A percentile compares a stretch with the other conserved stretches of the same genome.
Conservation (phyloP, 2,113 vertebrate species). For the Lepus timidus region DNA sequence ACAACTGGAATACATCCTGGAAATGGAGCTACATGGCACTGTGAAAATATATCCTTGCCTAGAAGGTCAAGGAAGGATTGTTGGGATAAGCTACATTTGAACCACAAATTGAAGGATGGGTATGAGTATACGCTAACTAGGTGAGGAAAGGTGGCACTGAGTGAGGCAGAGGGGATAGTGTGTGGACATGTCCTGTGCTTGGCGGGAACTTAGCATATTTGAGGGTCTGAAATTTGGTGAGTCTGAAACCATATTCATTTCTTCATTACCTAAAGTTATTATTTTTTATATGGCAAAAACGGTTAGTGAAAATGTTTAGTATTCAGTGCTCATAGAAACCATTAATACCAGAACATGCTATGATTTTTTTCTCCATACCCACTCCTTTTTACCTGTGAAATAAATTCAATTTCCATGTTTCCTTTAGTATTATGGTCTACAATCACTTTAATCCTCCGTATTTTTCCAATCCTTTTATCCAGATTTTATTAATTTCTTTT, state of each 20-base stretch:
- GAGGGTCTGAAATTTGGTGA: background rate
- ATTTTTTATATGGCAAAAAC: constrained; percentile 1
- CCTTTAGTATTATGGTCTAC: background rate
- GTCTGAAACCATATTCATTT: background rate
- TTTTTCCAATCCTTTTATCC: background rate
- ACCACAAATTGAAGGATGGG: background rate
- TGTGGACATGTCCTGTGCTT: background rate
- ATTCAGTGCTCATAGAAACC: background rate
- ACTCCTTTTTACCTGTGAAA: background rate
- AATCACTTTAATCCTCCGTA: background rate
- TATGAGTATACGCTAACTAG: background rate
- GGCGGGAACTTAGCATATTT: background rate
- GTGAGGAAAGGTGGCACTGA: background rate
- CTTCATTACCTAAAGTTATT: background rate
- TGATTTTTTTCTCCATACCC: background rate
- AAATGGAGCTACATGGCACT: background rate
- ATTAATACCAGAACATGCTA: background rate
- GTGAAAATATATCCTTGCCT: background rate
- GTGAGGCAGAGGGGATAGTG: background rate
- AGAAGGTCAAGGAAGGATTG: background rate
- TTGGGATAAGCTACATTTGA: background rate
- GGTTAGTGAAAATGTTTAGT: background rate
- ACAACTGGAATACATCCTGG: background rate
- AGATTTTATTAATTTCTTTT: background rate
- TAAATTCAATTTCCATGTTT: background rate